These are phyloP conservation scores for Scaptomyza pallida DNA, from an alignment of 1,140 invertebrate species.

Conservation along the genomic window DNA sequence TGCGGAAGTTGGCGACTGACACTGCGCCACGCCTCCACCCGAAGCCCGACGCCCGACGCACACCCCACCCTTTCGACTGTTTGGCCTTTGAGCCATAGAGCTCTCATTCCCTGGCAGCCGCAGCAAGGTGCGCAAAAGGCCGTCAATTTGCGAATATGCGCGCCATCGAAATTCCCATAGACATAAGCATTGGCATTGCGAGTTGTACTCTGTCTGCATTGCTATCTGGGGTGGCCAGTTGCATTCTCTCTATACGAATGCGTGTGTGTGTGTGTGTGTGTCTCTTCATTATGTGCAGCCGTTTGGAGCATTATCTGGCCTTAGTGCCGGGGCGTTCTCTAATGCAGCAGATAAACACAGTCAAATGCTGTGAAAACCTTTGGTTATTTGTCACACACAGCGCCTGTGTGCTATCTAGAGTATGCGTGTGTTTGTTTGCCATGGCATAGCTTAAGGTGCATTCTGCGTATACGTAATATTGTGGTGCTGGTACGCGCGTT, in stretches of 20 bases:
- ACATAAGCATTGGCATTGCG: conserved; percentile 45
- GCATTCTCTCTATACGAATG: conserved; percentile 55
- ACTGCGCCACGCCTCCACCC: conserved; percentile 13
- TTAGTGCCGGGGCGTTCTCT: conserved; percentile 37
- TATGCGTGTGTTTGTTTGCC: neutral
- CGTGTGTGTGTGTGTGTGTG: conserved; percentile 5
- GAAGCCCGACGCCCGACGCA: neutral
- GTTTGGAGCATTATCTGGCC: conserved; percentile 9
- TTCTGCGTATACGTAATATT: conserved; percentile 26
- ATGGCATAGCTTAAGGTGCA: conserved; percentile 6
- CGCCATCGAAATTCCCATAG: conserved; percentile 56
- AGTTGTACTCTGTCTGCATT: conserved; percentile 25
- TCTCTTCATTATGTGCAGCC: conserved; percentile 27
- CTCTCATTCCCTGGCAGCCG: neutral
- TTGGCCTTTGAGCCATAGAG: neutral
- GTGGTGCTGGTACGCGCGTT: neutral
- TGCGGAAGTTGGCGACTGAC: conserved; percentile 61
- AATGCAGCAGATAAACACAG: conserved; percentile 75
- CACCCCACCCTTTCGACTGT: neutral
- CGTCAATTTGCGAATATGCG: conserved; percentile 71
- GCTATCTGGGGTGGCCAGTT: conserved; percentile 33
- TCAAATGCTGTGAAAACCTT: conserved; percentile 68
- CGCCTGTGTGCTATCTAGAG: conserved; percentile 7
- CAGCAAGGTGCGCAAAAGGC: conserved; percentile 42
- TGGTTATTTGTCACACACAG: conserved; percentile 62